These are phyloP conservation scores for Troilus luridus DNA, from an alignment of 2,888 invertebrate species.

Conservation along the genomic window DNA sequence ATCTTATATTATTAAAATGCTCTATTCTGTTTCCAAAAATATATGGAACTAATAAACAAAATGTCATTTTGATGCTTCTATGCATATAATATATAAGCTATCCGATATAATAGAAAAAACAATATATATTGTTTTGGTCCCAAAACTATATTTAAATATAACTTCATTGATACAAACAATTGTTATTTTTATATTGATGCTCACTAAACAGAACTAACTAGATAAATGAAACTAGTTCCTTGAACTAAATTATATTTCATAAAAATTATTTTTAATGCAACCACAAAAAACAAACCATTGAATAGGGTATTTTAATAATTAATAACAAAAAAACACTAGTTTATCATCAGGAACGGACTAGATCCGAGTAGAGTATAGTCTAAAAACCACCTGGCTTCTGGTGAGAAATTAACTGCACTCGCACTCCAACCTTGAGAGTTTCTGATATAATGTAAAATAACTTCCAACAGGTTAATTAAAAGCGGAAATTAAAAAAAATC, in stretches of 20 bases:
- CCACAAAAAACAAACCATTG: slow-evolving; percentile 14
- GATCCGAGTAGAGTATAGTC: background rate
- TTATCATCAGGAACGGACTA: background rate
- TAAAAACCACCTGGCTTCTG: background rate
- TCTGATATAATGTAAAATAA: too few species aligned
- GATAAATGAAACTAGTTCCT: background rate
- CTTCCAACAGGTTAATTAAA: too few species aligned
- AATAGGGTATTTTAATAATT: slow-evolving; percentile 1
- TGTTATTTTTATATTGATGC: background rate
- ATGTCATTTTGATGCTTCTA: slow-evolving; percentile 46
- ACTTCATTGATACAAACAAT: background rate
- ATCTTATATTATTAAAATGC: background rate
- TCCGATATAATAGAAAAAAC: background rate
- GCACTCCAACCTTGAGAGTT: background rate
- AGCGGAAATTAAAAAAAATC: too few species aligned
- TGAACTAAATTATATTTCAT: background rate
- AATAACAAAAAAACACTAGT: background rate
- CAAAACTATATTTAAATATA: slow-evolving; percentile 29
- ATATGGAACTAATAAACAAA: slow-evolving; percentile 34
- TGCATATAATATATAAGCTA: background rate
- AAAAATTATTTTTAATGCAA: slow-evolving; percentile 22
- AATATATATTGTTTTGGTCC: slow-evolving; percentile 23
- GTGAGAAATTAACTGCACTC: background rate
- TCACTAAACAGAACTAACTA: slow-evolving; percentile 24
- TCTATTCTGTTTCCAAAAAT: background rate